phyloP scores from a whole-genome alignment of 1,140 invertebrate genomes.

The Polypedilum pembai region DNA sequence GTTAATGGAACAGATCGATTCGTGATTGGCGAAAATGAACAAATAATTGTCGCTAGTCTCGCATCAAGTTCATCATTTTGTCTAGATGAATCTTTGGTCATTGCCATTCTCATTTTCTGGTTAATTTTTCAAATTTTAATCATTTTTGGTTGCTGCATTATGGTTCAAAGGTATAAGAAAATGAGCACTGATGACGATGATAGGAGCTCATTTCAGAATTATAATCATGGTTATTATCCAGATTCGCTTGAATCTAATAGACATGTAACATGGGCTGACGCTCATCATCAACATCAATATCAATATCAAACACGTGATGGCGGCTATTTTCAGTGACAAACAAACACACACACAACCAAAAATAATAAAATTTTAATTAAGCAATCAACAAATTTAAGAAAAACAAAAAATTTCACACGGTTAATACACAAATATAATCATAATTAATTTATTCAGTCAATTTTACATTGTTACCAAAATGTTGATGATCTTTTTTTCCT shows the following conservation, averaged over 20 bases:
- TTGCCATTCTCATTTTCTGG: conserved; percentile 41
- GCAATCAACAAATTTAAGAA: no score
- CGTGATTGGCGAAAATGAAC: conserved; percentile 44
- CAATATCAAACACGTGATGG: no score
- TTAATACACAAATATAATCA: no score
- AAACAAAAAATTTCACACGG: no score
- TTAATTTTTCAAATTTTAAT: conserved; percentile 39
- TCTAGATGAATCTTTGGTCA: conserved; percentile 40
- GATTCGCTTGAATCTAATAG: conserved; percentile 20
- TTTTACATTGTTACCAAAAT: no score
- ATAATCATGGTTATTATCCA: not conserved
- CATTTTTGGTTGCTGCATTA: conserved; percentile 40
- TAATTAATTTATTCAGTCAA: no score
- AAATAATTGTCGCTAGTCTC: conserved; percentile 46
- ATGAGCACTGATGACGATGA: not conserved
- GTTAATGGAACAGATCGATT: conserved; percentile 41
- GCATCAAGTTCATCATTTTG: conserved; percentile 35
- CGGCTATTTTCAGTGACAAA: no score
- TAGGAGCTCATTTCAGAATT: not conserved
- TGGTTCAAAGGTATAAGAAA: conserved; percentile 34
- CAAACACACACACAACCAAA: no score
- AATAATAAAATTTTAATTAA: no score
- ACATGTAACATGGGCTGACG: conserved; percentile 1
- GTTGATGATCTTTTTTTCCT: no score
- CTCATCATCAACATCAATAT: no score